Evolutionary conservation across 2,113 vertebrate genomes (phyloP).

Genomic region (Lophius piscatorius): DNA sequence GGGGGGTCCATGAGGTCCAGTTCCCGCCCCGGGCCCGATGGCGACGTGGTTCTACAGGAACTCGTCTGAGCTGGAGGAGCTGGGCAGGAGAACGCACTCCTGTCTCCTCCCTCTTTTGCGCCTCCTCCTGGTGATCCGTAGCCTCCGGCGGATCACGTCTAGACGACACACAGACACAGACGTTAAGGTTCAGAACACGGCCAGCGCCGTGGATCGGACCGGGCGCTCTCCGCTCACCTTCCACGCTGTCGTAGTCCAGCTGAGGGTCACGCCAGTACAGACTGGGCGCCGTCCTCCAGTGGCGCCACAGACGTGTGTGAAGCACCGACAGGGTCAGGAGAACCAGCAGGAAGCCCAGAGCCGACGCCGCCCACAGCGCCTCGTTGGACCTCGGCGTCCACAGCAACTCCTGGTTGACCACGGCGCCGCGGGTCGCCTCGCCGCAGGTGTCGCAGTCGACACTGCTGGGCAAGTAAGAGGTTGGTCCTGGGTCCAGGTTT

Average conservation of each 20-base stretch:
- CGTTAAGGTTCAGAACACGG: background rate
- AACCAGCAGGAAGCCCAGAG: constrained; percentile 86
- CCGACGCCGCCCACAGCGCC: constrained; percentile 87
- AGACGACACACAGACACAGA: constrained; percentile 20
- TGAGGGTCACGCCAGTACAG: constrained; percentile 85
- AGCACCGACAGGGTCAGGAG: constrained; percentile 81
- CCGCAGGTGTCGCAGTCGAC: constrained; percentile 25
- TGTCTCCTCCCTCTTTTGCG: constrained; percentile 72
- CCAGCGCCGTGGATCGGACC: background rate
- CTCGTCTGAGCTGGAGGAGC: constrained; percentile 78
- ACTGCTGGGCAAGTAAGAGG: background rate
- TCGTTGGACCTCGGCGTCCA: constrained; percentile 82
- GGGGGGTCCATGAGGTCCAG: too few species aligned
- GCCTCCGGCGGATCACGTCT: constrained; percentile 81
- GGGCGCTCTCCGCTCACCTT: constrained; percentile 56
- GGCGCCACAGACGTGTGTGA: constrained; percentile 83
- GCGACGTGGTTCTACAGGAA: constrained; percentile 3
- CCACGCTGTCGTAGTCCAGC: constrained; percentile 79
- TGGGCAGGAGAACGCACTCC: constrained; percentile 71
- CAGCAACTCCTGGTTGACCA: constrained; percentile 28
- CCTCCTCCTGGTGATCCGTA: constrained; percentile 71
- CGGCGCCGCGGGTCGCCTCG: background rate
- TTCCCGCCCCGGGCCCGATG: too few species aligned
- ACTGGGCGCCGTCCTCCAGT: constrained; percentile 83
- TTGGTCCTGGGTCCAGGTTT: background rate